Base-by-base conservation (phyloP, 2,888 invertebrate genomes). In the Alviniconcha strummeri region DNA sequence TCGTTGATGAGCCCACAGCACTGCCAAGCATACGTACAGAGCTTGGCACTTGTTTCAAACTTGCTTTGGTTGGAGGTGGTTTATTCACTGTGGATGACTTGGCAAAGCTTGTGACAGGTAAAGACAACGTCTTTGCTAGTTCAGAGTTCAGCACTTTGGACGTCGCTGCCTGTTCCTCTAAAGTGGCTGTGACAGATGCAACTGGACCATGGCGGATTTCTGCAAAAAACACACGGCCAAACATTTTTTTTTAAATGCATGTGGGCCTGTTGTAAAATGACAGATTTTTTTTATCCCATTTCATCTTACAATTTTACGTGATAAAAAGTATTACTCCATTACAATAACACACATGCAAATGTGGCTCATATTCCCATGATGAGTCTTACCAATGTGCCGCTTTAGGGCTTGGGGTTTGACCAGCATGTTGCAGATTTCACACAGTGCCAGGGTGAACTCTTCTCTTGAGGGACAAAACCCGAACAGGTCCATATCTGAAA, bases 381-480 rank as follows among this genome's bases (percentile, higher is more conserved):
- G 60, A 11, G 13, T 64, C 80, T 67, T 95, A 89, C 95, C 95
- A 94, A 97, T 95, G 93, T 97, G 97, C 92, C 96, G 95, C 90
- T 96, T 96, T 82, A 96, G 95, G 80, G 96, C 97, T 93, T 96
- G 96, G 89, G 96, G 96, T 94, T 97, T 97, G 89, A 97, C 96
- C 92, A 96, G 95, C 88, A 96, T 95, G 88, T 96, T 96, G 93
- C 97, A 97, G 93, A 96, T 95, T 93, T 96, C 96, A 94, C 97
- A 97, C 89, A 97, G 95, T 85, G 96, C 96, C 86, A 96, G 96
- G 92, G 96, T 96, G 90, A 97, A 95, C 86, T 95, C 95, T 94
- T 97, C 96, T 94, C 96, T 95, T 91, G 96, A 96, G 55, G 97
- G 97, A 91, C 96, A 96, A 90, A 96, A 95, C 78, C 97, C 97